Evolutionary conservation across 2,113 vertebrate genomes (phyloP).

Genomic region (Empidonax alnorum): DNA sequence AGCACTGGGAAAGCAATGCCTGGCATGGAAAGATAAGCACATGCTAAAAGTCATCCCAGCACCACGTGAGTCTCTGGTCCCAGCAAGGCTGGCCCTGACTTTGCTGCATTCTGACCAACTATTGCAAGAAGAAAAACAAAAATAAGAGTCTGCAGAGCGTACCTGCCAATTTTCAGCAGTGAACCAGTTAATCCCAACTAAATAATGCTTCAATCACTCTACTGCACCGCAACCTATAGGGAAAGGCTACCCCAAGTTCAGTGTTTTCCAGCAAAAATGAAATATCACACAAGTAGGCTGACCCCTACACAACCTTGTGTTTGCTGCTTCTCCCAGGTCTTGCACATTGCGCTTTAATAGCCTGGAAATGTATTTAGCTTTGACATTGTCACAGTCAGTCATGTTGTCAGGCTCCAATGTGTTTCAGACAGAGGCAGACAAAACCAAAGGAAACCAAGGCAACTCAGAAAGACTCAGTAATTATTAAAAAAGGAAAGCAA

Average conservation of each 20-base stretch:
- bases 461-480: neutral
- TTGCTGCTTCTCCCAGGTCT: neutral
- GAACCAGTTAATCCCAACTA: neutral
- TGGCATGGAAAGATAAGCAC: neutral
- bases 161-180: neutral
- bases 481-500: neutral
- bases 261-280: neutral
- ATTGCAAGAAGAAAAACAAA: neutral
- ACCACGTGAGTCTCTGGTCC: neutral
- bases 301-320: neutral
- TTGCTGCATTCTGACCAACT: neutral
- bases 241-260: neutral
- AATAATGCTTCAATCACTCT: neutral
- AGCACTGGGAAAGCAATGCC: neutral
- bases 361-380: neutral
- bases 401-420: neutral
- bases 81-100: rapidly evolving
- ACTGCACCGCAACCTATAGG: neutral
- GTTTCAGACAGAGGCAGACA: neutral
- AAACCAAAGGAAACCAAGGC: neutral
- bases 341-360: neutral
- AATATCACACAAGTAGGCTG: neutral
- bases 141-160: neutral
- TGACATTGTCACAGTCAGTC: neutral
- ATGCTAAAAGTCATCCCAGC: neutral